Percentiles rank a stretch among this genome's conserved stretches.
These are phyloP conservation scores for Aviceda subcristata DNA, from an alignment of 2,113 vertebrate species.

Conservation along the genomic window DNA sequence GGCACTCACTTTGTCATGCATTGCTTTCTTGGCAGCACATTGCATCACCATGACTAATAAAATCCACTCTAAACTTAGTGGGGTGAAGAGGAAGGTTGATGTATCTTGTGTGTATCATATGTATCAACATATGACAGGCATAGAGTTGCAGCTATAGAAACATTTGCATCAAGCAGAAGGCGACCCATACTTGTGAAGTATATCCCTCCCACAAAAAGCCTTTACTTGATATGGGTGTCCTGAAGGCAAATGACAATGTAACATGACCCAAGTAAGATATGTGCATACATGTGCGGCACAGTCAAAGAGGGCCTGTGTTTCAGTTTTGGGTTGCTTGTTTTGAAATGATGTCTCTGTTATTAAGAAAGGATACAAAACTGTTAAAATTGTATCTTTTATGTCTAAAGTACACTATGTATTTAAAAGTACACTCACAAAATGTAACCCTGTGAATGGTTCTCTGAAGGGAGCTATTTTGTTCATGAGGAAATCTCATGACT, in stretches of 20 bases:
- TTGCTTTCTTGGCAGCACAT: background rate
- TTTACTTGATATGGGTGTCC: background rate
- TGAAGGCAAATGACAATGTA: background rate
- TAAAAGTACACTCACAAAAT: background rate
- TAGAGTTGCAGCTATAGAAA: background rate
- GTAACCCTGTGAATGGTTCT: rapidly evolving
- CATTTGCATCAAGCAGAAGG: background rate
- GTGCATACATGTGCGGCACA: background rate
- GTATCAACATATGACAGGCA: rapidly evolving
- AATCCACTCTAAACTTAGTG: background rate
- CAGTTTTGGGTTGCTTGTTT: background rate
- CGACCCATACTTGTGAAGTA: rapidly evolving
- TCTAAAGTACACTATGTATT: background rate
- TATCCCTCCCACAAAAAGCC: background rate
- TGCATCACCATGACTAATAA: background rate
- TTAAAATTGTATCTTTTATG: background rate
- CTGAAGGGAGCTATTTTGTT: background rate
- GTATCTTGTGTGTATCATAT: background rate
- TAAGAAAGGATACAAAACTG: background rate
- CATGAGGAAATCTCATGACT: background rate
- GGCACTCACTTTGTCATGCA: background rate
- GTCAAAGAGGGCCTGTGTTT: background rate
- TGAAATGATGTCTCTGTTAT: background rate
- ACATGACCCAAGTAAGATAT: background rate
- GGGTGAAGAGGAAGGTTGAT: background rate